A percentile compares a stretch with the other conserved stretches of the same genome.
Evolutionary conservation across 1,140 invertebrate species (phyloP).

Genomic region (Vanessa atalanta): DNA sequence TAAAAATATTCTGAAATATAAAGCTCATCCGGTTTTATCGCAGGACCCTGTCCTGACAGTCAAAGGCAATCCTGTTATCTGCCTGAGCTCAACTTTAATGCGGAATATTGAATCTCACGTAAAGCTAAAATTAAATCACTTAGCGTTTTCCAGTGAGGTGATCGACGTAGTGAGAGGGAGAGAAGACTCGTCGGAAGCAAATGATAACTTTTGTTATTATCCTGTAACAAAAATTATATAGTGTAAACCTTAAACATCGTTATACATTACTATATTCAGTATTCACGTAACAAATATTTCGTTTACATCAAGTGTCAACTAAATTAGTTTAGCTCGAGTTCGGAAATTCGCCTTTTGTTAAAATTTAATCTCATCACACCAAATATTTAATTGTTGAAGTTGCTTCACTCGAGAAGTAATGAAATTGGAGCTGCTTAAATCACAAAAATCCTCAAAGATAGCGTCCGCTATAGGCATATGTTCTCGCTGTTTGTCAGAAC

Average conservation of each 20-base stretch:
- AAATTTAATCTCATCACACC: too few species aligned
- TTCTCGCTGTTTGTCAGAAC: not conserved
- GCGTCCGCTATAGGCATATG: not conserved
- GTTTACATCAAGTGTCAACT: too few species aligned
- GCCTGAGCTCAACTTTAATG: conserved; percentile 18
- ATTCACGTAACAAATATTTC: too few species aligned
- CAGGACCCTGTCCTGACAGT: not conserved
- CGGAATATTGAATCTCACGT: conserved; percentile 13
- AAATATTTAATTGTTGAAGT: too few species aligned
- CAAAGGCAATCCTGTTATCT: conserved; percentile 6
- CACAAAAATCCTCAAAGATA: not conserved
- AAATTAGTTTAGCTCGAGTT: too few species aligned
- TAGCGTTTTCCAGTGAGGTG: not conserved
- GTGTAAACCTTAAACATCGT: too few species aligned
- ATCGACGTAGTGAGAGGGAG: not conserved
- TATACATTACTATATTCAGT: too few species aligned
- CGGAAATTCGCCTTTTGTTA: too few species aligned
- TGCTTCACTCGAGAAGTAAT: not conserved
- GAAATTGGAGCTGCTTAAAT: not conserved
- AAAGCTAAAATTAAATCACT: conserved; percentile 13
- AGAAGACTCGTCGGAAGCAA: not conserved
- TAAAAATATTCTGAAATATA: not conserved
- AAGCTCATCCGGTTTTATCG: not conserved
- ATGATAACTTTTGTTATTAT: not conserved
- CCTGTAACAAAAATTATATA: too few species aligned